phyloP scores from a whole-genome alignment of 2,888 invertebrate genomes.

The Eupithecia abbreviata region DNA sequence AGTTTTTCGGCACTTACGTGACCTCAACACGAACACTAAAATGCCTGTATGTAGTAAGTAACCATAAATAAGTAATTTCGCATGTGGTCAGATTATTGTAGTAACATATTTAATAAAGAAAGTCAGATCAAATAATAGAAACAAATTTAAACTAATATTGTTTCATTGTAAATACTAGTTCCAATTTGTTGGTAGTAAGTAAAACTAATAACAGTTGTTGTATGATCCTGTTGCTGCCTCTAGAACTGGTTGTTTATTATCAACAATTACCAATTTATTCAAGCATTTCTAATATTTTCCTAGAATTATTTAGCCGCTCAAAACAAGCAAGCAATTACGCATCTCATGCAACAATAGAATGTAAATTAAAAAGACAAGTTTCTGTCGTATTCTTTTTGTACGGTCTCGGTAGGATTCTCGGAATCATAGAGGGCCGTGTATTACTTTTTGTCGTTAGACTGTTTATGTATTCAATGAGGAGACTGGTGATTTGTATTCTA shows the following conservation, averaged over 20 bases:
- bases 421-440: conserved; percentile 35
- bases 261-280: conserved; percentile 7
- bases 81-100: too few species aligned
- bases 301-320: conserved; percentile 38
- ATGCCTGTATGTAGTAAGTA: too few species aligned
- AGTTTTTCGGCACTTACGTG: too few species aligned
- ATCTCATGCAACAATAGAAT: conserved; percentile 44
- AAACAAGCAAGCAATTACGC: conserved; percentile 42
- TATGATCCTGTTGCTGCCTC: not conserved
- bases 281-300: conserved; percentile 32
- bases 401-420: conserved; percentile 40
- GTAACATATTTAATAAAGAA: too few species aligned
- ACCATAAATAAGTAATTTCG: too few species aligned
- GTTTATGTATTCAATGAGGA: conserved; percentile 49
- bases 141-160: too few species aligned
- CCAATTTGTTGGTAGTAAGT: not conserved
- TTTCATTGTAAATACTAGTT: not conserved
- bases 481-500: conserved; percentile 54
- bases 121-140: too few species aligned
- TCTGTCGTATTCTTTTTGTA: conserved; percentile 38
- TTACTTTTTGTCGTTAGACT: conserved; percentile 41
- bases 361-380: conserved; percentile 41
- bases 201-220: not conserved
- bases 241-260: conserved; percentile 1
- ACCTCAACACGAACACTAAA: too few species aligned